Evolutionary conservation across 2,888 invertebrate species (phyloP).

Genomic region (Galerucella nymphaeae): DNA sequence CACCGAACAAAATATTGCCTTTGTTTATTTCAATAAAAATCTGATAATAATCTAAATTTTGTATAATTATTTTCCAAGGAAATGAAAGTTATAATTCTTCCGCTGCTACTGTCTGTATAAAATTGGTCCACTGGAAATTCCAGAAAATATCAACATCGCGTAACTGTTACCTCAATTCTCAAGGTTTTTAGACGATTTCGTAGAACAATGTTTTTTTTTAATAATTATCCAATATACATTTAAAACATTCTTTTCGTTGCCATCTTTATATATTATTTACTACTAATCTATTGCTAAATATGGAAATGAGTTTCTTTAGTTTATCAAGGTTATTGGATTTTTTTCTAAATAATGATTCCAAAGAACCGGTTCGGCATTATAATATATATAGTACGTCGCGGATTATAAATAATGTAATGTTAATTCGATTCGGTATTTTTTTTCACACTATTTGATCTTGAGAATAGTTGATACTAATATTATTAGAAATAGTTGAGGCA

Average conservation of each 20-base stretch:
- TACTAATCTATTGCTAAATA: slow-evolving; percentile 23
- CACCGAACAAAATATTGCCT: too few species aligned
- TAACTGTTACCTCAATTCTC: not conserved
- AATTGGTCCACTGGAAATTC: not conserved
- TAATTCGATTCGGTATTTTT: slow-evolving; percentile 16
- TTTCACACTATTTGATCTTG: slow-evolving; percentile 7
- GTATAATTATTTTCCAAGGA: too few species aligned
- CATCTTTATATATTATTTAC: not conserved
- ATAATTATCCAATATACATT: not conserved
- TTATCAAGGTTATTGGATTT: slow-evolving; percentile 26
- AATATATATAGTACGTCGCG: slow-evolving; percentile 11
- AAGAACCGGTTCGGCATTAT: slow-evolving; percentile 25
- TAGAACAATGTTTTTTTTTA: not conserved
- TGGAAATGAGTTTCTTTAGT: slow-evolving; percentile 29
- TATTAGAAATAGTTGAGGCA: not conserved
- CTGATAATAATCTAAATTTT: too few species aligned
- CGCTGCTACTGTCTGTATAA: not conserved
- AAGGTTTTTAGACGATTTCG: not conserved
- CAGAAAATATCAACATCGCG: not conserved
- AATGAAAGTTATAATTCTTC: too few species aligned
- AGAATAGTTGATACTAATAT: not conserved
- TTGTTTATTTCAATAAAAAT: too few species aligned
- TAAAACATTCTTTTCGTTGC: not conserved
- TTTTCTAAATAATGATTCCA: slow-evolving; percentile 16
- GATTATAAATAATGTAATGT: slow-evolving; percentile 2